phyloP scores from a whole-genome alignment of 2,797 vertebrate genomes.

The Girardinus metallicus region DNA sequence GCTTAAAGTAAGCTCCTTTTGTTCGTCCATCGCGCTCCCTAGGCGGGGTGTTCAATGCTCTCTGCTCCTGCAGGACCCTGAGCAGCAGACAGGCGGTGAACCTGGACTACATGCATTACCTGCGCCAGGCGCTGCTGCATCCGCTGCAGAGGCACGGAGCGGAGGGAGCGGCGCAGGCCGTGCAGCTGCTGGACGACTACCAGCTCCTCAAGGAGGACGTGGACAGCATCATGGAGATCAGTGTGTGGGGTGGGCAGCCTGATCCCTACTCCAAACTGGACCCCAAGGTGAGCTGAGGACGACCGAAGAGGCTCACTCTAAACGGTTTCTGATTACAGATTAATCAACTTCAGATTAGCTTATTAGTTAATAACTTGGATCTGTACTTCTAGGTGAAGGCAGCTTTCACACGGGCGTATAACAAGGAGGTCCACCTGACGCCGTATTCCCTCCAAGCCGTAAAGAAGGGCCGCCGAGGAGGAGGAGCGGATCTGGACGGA shows the following conservation, averaged over 20 bases:
- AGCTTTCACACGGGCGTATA: conserved; percentile 94
- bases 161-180: conserved; percentile 85
- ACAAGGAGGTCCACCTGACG: conserved; percentile 89
- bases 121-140: conserved; percentile 85
- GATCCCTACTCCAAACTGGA: conserved; percentile 93
- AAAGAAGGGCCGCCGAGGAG: conserved; percentile 80
- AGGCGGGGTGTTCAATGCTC: neutral
- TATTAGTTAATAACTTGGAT: too few relatives aligned
- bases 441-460: conserved; percentile 88
- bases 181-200: conserved; percentile 91
- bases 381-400: conserved; percentile 88
- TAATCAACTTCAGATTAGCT: too few relatives aligned
- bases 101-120: conserved; percentile 88
- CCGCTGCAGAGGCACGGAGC: conserved; percentile 84
- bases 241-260: conserved; percentile 87
- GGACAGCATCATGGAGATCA: conserved; percentile 96
- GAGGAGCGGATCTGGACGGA: conserved; percentile 62
- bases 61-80: conserved; percentile 78
- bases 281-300: conserved; percentile 85
- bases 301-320: neutral
- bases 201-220: conserved; percentile 93
- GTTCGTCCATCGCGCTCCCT: neutral
- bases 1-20: conserved; percentile 86
- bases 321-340: neutral
- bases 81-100: conserved; percentile 89